These are phyloP conservation scores for Alethe diademata DNA, from an alignment of 2,113 vertebrate species.

Conservation along the genomic window DNA sequence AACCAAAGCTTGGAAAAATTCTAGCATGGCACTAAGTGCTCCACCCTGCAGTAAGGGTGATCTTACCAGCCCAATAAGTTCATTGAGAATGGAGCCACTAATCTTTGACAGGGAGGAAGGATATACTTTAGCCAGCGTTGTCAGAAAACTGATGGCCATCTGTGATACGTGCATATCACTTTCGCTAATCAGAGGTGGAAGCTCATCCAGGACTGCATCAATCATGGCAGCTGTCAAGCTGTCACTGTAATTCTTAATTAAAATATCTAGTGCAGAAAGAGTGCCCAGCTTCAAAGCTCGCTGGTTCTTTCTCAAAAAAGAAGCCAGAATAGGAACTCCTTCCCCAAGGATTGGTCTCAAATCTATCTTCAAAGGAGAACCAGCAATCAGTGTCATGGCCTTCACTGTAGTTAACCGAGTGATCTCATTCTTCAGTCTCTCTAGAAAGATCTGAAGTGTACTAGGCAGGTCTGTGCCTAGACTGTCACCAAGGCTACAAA, in stretches of 20 bases:
- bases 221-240: conserved; percentile 95
- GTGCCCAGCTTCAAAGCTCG: conserved; percentile 95
- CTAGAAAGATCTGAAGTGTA: conserved; percentile 95
- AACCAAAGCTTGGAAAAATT: conserved; percentile 97
- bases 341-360: conserved; percentile 91
- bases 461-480: conserved; percentile 90
- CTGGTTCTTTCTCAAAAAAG: conserved; percentile 97
- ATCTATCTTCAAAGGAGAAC: conserved; percentile 93
- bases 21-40: conserved; percentile 95
- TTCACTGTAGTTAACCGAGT: conserved; percentile 94
- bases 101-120: conserved; percentile 95
- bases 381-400: conserved; percentile 94
- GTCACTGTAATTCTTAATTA: conserved; percentile 96
- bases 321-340: conserved; percentile 96
- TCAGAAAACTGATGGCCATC: conserved; percentile 98
- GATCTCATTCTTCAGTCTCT: conserved; percentile 97
- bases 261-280: conserved; percentile 92
- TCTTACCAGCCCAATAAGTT: conserved; percentile 93
- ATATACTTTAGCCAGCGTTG: conserved; percentile 94
- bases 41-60: conserved; percentile 96
- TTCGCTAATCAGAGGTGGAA: conserved; percentile 96
- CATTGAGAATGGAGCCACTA: conserved; percentile 91
- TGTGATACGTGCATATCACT: conserved; percentile 99
- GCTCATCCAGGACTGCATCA: conserved; percentile 95
- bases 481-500: conserved; percentile 95